A percentile compares a stretch with the other conserved stretches of the same genome.
Evolutionary conservation across 2,888 invertebrate species (phyloP).

Genomic region (Athalia rosae): DNA sequence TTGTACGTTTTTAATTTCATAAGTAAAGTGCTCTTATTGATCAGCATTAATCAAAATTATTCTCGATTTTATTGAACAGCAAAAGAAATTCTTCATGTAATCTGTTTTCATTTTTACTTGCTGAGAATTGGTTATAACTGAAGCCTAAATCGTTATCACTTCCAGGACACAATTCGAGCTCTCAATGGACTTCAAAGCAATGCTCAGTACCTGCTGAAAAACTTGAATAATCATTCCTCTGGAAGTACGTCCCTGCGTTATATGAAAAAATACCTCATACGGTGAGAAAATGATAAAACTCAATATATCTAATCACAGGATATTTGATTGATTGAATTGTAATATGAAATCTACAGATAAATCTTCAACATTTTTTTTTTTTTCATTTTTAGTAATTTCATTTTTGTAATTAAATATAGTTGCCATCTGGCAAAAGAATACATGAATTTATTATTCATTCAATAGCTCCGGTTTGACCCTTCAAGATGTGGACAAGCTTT

Average conservation of each 20-base stretch:
- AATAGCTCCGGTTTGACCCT: conserved; percentile 79
- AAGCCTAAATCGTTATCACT: conserved; percentile 47
- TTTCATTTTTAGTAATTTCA: not conserved
- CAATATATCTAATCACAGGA: conserved; percentile 27
- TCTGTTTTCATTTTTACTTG: too few species aligned
- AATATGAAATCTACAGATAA: too few species aligned
- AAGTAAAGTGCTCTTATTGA: too few species aligned
- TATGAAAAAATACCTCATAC: conserved; percentile 77
- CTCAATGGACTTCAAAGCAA: conserved; percentile 86
- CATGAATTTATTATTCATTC: conserved; percentile 51
- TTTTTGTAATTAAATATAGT: conserved; percentile 48
- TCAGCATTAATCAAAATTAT: too few species aligned
- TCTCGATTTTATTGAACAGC: too few species aligned
- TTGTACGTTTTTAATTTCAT: too few species aligned
- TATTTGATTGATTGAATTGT: not conserved
- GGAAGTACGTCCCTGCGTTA: conserved; percentile 75
- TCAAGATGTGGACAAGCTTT: conserved; percentile 82
- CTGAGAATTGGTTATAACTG: too few species aligned
- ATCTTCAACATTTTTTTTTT: too few species aligned
- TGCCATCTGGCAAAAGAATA: too few species aligned
- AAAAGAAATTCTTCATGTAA: too few species aligned
- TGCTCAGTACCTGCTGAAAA: conserved; percentile 77
- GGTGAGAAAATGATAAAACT: conserved; percentile 61
- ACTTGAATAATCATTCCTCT: conserved; percentile 61
- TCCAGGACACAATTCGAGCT: conserved; percentile 81